Percentiles rank a stretch among this genome's conserved stretches.
phyloP scores from a whole-genome alignment of 2,797 vertebrate species.

The Anolis apletophallus region DNA sequence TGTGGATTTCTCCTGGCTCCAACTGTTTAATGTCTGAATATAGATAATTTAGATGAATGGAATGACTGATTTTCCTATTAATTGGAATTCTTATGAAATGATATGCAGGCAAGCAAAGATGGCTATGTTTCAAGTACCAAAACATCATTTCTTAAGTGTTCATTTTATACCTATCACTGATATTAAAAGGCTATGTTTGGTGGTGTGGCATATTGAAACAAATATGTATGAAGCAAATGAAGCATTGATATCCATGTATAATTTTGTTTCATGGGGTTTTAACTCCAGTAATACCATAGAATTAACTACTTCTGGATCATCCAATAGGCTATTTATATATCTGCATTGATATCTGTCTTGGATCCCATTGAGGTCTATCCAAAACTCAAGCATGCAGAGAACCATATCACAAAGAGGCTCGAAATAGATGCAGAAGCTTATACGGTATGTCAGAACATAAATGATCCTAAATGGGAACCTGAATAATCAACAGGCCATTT shows the following conservation, averaged over 20 bases:
- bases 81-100: constrained; percentile 49
- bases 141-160: neutral
- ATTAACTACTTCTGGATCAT: neutral
- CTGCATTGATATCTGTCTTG: neutral
- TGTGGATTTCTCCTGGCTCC: constrained; percentile 49
- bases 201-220: constrained; percentile 31
- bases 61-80: constrained; percentile 40
- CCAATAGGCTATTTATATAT: neutral
- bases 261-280: neutral
- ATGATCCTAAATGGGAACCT: constrained; percentile 30
- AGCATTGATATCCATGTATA: constrained; percentile 17
- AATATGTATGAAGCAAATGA: constrained; percentile 14
- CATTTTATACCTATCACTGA: neutral
- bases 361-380: constrained; percentile 9
- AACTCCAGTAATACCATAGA: neutral
- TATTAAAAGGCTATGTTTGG: neutral
- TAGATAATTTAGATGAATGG: constrained; percentile 56
- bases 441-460: neutral
- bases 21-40: constrained; percentile 9
- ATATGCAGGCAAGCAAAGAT: constrained; percentile 38
- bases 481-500: constrained; percentile 1
- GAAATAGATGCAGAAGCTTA: neutral
- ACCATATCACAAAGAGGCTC: constrained; percentile 27
- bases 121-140: constrained; percentile 38
- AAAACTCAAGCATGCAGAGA: constrained; percentile 19